These are phyloP conservation scores for Diarsia rubi DNA, from an alignment of 2,888 invertebrate species.

Conservation along the genomic window DNA sequence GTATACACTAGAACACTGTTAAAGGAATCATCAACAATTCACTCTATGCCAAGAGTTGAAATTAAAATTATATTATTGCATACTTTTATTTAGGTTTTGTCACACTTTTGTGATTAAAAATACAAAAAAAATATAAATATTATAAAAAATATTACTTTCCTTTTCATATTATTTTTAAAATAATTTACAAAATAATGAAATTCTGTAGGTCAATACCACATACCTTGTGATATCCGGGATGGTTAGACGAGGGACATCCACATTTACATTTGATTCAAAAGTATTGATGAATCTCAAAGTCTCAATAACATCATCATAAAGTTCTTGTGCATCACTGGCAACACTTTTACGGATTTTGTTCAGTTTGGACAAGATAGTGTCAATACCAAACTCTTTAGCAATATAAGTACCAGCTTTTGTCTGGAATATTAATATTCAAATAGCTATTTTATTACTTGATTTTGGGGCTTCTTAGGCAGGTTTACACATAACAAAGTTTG, in stretches of 20 bases:
- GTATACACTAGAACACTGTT: neutral
- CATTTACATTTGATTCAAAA: slow-evolving; percentile 82
- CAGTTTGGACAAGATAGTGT: slow-evolving; percentile 82
- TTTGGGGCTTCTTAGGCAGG: neutral
- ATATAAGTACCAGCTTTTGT: slow-evolving; percentile 89
- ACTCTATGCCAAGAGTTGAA: neutral
- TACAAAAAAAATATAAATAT: no score
- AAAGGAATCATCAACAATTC: neutral
- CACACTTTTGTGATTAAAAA: neutral
- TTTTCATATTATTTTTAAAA: neutral
- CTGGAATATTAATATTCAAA: slow-evolving; percentile 77
- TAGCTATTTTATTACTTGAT: neutral
- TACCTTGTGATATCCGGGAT: slow-evolving; percentile 86
- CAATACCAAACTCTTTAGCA: slow-evolving; percentile 87
- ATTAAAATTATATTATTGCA: neutral
- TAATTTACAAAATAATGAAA: neutral
- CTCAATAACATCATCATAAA: slow-evolving; percentile 86
- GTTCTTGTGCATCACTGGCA: slow-evolving; percentile 78
- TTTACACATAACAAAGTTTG: neutral
- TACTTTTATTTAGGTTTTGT: neutral
- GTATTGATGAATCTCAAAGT: slow-evolving; percentile 83
- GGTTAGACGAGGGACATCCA: slow-evolving; percentile 79
- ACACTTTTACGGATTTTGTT: slow-evolving; percentile 83
- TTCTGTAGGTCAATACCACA: neutral
- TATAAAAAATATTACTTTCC: neutral